Evolutionary conservation across 2,888 invertebrate species (phyloP), one percentile per base, ranked within the genome.

Genomic region (Callyntrura guangdongensis): DNA sequence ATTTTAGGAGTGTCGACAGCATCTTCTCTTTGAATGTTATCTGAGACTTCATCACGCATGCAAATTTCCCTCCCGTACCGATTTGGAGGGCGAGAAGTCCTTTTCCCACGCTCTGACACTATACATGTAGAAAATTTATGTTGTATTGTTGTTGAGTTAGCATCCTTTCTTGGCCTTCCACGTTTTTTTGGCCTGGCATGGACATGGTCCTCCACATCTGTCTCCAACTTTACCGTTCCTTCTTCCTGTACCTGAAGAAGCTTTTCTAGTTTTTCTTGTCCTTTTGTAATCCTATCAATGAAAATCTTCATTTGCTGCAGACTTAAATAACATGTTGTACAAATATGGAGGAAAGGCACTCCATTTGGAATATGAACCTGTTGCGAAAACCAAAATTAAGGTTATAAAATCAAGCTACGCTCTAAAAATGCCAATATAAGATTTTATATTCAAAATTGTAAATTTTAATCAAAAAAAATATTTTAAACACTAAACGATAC

Each of bases 251-350:
- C 53, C 53, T 91, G 91, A 20, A 92, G 84, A 56, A 93, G 86
- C 36, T 87, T 93, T 0, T 67, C 61, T 0, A 93, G 77, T 5
- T 92, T 20, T 94, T 96, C 96, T 95, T 97, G 97, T 0, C 97
- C 97, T 94, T 96, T 96, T 85, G 96, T 95, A 92, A 97, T 96
- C 20, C 97, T 95, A 93, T 97, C 96, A 94, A 97, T 96, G 95
- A 97, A 97, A 94, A 97, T 96, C 87, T 96, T 96, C 25, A 97
- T 97, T 67, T 97, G 96, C 94, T 97, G 97, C 93, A 97, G 94
- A 94, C 97, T 97, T 89, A 97, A 96, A 91, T 97, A 97, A 94
- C 97, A 97, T 61, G 97, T 97, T 9, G 97, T 97, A 94, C 97
- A 97, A 93, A 97, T 97, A 22, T 96, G 96, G 84, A 96, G 96